These are phyloP conservation scores for Rhinichthys klamathensis DNA, from an alignment of 2,113 vertebrate species.

Conservation along the genomic window DNA sequence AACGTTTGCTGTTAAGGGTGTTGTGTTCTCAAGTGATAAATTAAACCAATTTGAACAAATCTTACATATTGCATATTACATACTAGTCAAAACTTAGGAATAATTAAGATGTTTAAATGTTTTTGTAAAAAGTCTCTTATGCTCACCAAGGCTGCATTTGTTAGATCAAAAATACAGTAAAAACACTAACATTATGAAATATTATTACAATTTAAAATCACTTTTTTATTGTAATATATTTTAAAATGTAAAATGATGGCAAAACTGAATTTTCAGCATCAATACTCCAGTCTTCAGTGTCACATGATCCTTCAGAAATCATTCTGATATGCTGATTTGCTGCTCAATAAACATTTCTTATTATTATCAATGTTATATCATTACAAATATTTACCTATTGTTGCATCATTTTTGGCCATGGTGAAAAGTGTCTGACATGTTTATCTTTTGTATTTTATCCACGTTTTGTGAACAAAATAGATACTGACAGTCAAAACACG, in stretches of 20 bases:
- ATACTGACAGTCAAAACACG: no score
- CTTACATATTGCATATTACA: neutral
- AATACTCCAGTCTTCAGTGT: neutral
- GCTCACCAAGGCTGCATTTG: neutral
- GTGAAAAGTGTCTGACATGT: no score
- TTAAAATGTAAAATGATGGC: neutral
- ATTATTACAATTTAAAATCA: neutral
- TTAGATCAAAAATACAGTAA: neutral
- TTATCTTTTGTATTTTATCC: no score
- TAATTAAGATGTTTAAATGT: neutral
- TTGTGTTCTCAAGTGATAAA: neutral
- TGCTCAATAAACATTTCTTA: neutral
- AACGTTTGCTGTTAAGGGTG: neutral
- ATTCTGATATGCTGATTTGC: neutral
- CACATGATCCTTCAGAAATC: neutral
- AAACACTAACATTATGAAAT: neutral
- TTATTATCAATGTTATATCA: no score
- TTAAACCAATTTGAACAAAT: neutral
- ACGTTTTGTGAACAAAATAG: no score
- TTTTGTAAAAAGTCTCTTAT: neutral
- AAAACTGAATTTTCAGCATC: neutral
- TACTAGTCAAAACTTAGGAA: neutral
- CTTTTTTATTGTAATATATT: neutral
- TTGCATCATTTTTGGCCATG: no score
- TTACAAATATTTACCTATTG: no score